Evolutionary conservation across 1,140 invertebrate genomes (phyloP).

Genomic region (Solenopsis fugax): DNA sequence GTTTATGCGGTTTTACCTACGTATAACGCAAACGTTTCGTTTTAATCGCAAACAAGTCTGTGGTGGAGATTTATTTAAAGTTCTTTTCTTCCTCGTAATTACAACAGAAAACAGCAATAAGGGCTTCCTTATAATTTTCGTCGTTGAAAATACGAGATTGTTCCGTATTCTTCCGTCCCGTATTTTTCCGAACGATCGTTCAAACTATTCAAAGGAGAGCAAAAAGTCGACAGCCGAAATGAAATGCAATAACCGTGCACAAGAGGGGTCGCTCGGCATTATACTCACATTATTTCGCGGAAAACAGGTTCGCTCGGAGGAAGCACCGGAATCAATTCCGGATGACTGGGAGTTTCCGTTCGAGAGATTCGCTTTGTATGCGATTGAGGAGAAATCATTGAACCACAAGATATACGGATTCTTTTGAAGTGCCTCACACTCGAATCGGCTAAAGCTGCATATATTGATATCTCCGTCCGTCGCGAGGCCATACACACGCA

Average conservation of each 20-base stretch:
- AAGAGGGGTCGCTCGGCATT: constrained; percentile 46
- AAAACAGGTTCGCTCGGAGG: constrained; percentile 22
- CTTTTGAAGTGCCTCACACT: constrained; percentile 36
- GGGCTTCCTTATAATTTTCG: background rate
- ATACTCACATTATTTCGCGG: constrained; percentile 41
- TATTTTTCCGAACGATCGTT: background rate
- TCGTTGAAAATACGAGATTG: background rate
- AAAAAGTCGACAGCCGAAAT: constrained; percentile 40
- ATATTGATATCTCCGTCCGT: background rate
- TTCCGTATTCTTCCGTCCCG: background rate
- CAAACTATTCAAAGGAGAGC: background rate
- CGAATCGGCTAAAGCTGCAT: constrained; percentile 21
- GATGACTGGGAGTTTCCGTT: constrained; percentile 35
- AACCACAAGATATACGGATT: constrained; percentile 44
- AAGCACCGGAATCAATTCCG: constrained; percentile 60
- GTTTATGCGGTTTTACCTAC: background rate
- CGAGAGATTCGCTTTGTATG: constrained; percentile 61
- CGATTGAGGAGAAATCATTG: constrained; percentile 48
- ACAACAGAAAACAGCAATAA: background rate
- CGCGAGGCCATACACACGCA: too few relatives aligned
- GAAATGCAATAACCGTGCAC: constrained; percentile 70
- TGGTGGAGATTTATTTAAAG: background rate
- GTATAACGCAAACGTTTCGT: background rate
- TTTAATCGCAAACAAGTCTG: background rate
- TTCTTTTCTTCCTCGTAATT: background rate